phyloP scores from a whole-genome alignment of 2,797 vertebrate species.

The Pseudochromis fuscus region DNA sequence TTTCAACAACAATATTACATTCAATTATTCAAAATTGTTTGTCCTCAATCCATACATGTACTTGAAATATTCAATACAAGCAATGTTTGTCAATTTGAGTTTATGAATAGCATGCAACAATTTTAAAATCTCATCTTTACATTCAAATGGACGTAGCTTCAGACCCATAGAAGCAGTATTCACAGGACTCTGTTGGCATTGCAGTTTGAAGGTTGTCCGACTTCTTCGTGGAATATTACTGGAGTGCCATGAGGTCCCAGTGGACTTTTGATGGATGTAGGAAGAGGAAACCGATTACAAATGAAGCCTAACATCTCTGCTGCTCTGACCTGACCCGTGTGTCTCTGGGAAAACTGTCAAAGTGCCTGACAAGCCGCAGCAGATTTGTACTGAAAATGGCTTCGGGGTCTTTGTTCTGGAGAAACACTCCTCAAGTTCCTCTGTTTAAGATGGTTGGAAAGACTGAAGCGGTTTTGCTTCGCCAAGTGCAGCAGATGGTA shows the following conservation, averaged over 20 bases:
- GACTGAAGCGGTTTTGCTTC: constrained; percentile 13
- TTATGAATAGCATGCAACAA: constrained; percentile 12
- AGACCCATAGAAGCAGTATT: constrained; percentile 39
- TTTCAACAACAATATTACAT: constrained; percentile 36
- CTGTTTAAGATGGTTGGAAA: constrained; percentile 11
- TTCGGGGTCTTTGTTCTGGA: constrained; percentile 29
- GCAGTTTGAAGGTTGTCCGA: constrained; percentile 36
- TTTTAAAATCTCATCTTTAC: neutral
- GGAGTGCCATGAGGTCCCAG: constrained; percentile 39
- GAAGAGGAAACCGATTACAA: constrained; percentile 54
- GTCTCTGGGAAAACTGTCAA: constrained; percentile 47
- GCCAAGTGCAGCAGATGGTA: constrained; percentile 61
- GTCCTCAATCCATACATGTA: constrained; percentile 29
- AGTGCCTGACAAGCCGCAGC: constrained; percentile 15
- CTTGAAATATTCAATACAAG: constrained; percentile 35
- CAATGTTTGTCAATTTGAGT: constrained; percentile 6
- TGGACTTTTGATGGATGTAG: constrained; percentile 49
- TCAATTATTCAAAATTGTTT: constrained; percentile 40
- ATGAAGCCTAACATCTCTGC: constrained; percentile 55
- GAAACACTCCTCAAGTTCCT: constrained; percentile 21
- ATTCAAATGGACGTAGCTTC: constrained; percentile 39
- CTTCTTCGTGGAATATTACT: constrained; percentile 37
- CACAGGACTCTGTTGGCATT: constrained; percentile 34
- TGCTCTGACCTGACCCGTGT: constrained; percentile 45
- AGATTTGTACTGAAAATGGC: constrained; percentile 29